Evolutionary conservation across 1,140 invertebrate species (phyloP).

Genomic region (Diorhabda elongata): DNA sequence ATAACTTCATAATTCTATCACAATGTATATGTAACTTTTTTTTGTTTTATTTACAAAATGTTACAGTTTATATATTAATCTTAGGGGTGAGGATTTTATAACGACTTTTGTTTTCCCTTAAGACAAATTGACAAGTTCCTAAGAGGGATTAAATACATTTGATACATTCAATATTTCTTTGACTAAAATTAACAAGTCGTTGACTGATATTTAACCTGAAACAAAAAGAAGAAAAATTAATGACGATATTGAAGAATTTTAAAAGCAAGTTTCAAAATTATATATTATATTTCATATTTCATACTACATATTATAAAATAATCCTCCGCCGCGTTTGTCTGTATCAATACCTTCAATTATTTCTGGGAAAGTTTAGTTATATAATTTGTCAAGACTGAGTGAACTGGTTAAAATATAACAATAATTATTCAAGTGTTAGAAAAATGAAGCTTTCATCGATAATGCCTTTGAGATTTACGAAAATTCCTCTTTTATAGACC

Average conservation of each 20-base stretch:
- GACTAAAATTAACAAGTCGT: slow-evolving; percentile 23
- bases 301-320: neutral
- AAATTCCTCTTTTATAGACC: too few species aligned
- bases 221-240: slow-evolving; percentile 6
- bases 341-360: neutral
- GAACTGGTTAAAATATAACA: neutral
- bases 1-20: slow-evolving; percentile 14
- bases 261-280: slow-evolving; percentile 1
- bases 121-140: slow-evolving; percentile 24
- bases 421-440: too few species aligned
- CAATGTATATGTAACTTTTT: slow-evolving; percentile 12
- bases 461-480: too few species aligned
- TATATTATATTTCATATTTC: neutral
- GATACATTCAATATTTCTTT: slow-evolving; percentile 20
- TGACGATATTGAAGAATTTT: too few species aligned
- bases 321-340: neutral
- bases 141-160: slow-evolving; percentile 22
- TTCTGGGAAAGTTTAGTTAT: neutral
- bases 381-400: neutral
- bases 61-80: slow-evolving; percentile 7
- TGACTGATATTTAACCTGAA: slow-evolving; percentile 19
- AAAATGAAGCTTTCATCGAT: too few species aligned
- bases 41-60: slow-evolving; percentile 17
- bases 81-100: neutral
- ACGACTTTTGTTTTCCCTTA: slow-evolving; percentile 8